These are phyloP conservation scores for Oscheius sp. DNA, from an alignment of 2,888 invertebrate species.

Conservation along the genomic window DNA sequence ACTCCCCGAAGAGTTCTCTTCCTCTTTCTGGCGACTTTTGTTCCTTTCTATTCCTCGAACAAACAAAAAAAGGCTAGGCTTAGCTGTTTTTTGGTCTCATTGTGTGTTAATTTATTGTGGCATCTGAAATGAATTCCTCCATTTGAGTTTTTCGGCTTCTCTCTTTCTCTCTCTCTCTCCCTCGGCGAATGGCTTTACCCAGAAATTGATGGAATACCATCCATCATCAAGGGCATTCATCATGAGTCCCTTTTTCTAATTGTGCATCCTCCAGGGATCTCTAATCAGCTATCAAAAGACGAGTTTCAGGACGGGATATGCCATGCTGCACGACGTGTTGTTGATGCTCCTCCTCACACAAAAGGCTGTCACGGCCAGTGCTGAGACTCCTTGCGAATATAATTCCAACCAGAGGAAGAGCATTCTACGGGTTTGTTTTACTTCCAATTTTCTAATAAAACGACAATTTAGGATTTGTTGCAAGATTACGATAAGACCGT, in stretches of 20 bases:
- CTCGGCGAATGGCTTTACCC: too few relatives aligned
- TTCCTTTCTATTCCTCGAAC: not conserved
- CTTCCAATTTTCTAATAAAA: not conserved
- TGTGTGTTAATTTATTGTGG: not conserved
- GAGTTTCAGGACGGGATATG: constrained; percentile 2
- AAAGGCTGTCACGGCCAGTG: constrained; percentile 9
- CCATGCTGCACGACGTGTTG: constrained; percentile 49
- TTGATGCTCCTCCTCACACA: constrained; percentile 37
- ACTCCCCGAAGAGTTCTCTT: too few relatives aligned
- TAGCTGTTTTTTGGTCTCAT: not conserved
- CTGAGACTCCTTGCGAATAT: constrained; percentile 29
- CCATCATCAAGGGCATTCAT: not conserved
- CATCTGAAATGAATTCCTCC: not conserved
- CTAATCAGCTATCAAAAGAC: not conserved
- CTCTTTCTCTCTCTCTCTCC: not conserved
- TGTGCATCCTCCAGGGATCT: not conserved
- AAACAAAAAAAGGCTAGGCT: not conserved
- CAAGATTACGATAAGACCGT: constrained; percentile 67
- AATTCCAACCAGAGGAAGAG: constrained; percentile 61
- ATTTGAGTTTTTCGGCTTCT: not conserved
- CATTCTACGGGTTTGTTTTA: constrained; percentile 46
- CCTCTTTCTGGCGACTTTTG: too few relatives aligned
- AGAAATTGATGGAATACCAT: not conserved
- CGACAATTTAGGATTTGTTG: constrained; percentile 50
- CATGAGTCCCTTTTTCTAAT: not conserved